Percentiles rank a stretch among this genome's conserved stretches.
phyloP scores from a whole-genome alignment of 2,888 invertebrate genomes.

The Heterodera filipjevi region DNA sequence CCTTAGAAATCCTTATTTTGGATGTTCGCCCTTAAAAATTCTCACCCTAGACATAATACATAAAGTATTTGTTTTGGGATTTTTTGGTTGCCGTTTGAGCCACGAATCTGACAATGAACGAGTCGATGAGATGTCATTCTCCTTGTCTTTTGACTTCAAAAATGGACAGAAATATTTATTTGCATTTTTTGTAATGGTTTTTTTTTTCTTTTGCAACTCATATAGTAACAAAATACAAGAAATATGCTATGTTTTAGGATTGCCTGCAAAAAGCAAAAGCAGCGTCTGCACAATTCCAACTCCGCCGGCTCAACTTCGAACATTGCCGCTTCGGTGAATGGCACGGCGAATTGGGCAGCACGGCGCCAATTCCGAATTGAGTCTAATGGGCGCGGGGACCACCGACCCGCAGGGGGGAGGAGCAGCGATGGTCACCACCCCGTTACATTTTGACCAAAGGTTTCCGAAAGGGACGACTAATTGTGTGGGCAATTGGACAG shows the following conservation, averaged over 20 bases:
- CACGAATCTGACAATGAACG: no score
- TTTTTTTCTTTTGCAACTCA: no score
- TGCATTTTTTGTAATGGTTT: no score
- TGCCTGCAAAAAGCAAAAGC: slow-evolving; percentile 52
- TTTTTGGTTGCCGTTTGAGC: no score
- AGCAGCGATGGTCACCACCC: not conserved
- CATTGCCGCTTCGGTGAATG: slow-evolving; percentile 32
- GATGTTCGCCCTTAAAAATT: no score
- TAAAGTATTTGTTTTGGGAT: no score
- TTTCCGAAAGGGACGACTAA: slow-evolving; percentile 26
- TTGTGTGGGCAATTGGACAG: slow-evolving; percentile 24
- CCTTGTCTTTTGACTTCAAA: no score
- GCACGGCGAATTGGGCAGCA: slow-evolving; percentile 26
- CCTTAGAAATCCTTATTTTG: no score
- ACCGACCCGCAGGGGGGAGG: not conserved
- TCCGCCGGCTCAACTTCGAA: slow-evolving; percentile 39
- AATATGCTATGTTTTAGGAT: slow-evolving; percentile 29
- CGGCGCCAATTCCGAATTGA: slow-evolving; percentile 32
- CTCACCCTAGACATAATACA: no score
- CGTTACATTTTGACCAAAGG: slow-evolving; percentile 33
- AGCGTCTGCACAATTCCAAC: slow-evolving; percentile 36
- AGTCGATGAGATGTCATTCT: no score
- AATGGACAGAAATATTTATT: no score
- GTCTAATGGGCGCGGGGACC: slow-evolving; percentile 20
- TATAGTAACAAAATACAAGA: no score